A percentile compares a stretch with the other conserved stretches of the same genome.
These are phyloP conservation scores for Gnathonemus longibarbis DNA, from an alignment of 2,113 vertebrate species.

Conservation along the genomic window DNA sequence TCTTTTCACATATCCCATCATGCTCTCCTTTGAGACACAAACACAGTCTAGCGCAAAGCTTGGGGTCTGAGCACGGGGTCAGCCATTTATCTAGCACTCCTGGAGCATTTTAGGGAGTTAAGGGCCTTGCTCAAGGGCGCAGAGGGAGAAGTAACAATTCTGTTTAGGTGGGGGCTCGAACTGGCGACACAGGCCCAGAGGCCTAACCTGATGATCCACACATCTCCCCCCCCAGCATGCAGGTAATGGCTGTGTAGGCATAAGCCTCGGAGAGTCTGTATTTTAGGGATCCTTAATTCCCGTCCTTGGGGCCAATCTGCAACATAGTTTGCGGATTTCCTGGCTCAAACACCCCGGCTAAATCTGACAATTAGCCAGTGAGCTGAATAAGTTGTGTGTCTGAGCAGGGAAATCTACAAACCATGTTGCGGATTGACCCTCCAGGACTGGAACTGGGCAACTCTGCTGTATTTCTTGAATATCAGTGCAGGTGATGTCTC, in stretches of 20 bases:
- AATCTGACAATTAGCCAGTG: not conserved
- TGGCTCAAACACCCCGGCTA: not conserved
- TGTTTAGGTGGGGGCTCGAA: not conserved
- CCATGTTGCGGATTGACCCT: not conserved
- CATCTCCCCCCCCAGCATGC: not conserved
- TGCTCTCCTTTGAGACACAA: not conserved
- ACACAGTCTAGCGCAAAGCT: not conserved
- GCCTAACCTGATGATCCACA: not conserved
- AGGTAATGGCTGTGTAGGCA: not conserved
- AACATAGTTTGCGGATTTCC: not conserved
- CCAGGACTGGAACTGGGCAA: not conserved
- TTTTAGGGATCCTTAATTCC: not conserved
- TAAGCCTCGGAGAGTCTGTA: not conserved
- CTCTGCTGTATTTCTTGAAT: not conserved
- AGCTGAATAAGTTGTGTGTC: not conserved
- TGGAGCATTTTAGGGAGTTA: not conserved
- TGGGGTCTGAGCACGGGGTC: not conserved
- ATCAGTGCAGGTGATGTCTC: not conserved
- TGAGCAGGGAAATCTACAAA: not conserved
- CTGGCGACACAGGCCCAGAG: not conserved
- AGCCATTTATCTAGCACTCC: not conserved
- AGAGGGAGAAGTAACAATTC: not conserved
- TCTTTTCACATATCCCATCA: not conserved
- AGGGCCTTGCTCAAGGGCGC: not conserved
- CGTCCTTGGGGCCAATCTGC: not conserved